Percentiles rank a stretch among this genome's conserved stretches.
Conservation (phyloP, 1,140 invertebrate species). For the Heliconius eleuchia region DNA sequence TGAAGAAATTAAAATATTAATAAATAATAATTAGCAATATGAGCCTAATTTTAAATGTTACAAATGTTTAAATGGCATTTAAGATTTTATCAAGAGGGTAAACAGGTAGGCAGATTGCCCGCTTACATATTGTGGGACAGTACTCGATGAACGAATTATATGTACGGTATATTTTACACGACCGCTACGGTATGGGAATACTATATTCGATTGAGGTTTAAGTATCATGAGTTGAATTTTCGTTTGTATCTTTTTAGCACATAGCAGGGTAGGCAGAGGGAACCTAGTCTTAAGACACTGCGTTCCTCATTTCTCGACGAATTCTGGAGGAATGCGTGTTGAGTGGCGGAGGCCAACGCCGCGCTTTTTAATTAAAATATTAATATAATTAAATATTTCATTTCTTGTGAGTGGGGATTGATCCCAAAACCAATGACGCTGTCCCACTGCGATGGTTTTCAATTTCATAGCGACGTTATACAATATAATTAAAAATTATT, state of each 20-base stretch:
- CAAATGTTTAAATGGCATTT: neutral
- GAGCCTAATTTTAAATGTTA: neutral
- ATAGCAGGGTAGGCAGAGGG: too few species aligned
- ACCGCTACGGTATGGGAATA: neutral
- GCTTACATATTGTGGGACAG: slow-evolving; percentile 28
- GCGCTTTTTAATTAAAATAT: too few species aligned
- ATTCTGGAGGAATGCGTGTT: too few species aligned
- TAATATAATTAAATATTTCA: too few species aligned
- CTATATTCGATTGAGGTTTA: neutral
- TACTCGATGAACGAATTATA: slow-evolving; percentile 17
- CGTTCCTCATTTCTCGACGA: too few species aligned
- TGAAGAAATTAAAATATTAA: neutral
- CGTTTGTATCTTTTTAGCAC: neutral
- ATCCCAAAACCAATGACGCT: too few species aligned
- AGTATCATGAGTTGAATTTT: neutral
- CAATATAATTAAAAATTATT: too few species aligned
- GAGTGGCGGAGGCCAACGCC: too few species aligned
- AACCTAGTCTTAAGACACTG: too few species aligned
- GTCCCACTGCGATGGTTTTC: too few species aligned
- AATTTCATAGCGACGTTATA: too few species aligned
- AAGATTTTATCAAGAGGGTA: slow-evolving; percentile 19
- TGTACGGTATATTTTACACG: neutral
- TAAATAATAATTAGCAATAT: neutral
- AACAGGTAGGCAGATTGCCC: slow-evolving; percentile 20
- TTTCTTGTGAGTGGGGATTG: too few species aligned